Evolutionary conservation across 2,888 invertebrate species (phyloP), one percentile per base, ranked within the genome.

Genomic region (Orchestes rusci): DNA sequence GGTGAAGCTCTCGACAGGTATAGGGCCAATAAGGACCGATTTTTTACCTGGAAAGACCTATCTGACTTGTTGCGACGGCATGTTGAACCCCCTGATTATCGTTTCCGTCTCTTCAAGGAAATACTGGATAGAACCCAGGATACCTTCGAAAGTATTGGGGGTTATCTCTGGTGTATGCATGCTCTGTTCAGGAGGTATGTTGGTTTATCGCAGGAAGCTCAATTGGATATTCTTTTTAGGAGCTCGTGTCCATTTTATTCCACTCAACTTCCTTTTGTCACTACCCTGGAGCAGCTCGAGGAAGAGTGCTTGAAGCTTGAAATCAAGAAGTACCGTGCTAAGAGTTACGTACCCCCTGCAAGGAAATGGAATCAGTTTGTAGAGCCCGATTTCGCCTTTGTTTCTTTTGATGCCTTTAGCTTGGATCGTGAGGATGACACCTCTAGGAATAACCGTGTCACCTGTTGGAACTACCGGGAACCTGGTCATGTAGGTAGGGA

Each of bases 1-100:
- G 32, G 32, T n/a, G 15, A 31, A 15, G 32, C 32, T 12, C 15
- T 31, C 12, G 12, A 31, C 32, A 8, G 32, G 32, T 31, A 8
- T 31, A n/a, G 32, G 12, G 12, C 32, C 5, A 8, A 31, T 31
- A 7, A 12, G 7, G 7, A 7, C 15, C 32, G 32, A 15, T 31
- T 31, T 31, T 31, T 12, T 10, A 23, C n/a, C n/a, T n/a, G n/a
- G n/a, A n/a, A n/a, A n/a, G n/a, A n/a, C n/a, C n/a, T n/a, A n/a
- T n/a, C n/a, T n/a, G n/a, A n/a, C n/a, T n/a, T n/a, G n/a, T n/a
- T n/a, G n/a, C n/a, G n/a, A n/a, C n/a, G n/a, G n/a, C 32, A 39
- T 31, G 39, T 32, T 23, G 35, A 42, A 19, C 34, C 40, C 3
- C 34, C 35, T 5, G 45, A 45, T 34, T 45, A 45, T 29, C 35